Percentiles rank a stretch among this genome's conserved stretches.
Conservation (phyloP, 2,113 vertebrate species). For the Hystrix brachyura region DNA sequence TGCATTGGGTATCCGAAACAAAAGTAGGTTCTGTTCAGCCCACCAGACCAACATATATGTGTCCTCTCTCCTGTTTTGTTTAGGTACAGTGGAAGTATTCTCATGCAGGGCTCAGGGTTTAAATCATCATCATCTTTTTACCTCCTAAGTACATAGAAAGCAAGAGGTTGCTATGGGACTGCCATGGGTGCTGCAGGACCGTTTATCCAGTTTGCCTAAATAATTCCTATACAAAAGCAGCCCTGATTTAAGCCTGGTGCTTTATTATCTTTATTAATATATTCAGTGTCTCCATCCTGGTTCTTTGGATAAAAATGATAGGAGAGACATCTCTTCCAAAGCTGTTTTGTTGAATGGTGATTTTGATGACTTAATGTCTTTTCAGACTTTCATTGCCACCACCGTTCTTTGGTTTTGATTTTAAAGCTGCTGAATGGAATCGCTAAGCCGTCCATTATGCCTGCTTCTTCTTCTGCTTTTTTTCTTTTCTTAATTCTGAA, state of each 20-base stretch:
- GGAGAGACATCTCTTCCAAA: slow-evolving; percentile 80
- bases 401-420: slow-evolving; percentile 78
- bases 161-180: not conserved
- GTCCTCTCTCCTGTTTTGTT: not conserved
- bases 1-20: not conserved
- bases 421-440: slow-evolving; percentile 81
- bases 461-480: not conserved
- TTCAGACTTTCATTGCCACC: slow-evolving; percentile 78
- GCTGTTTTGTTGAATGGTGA: slow-evolving; percentile 73
- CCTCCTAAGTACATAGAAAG: not conserved
- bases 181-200: not conserved
- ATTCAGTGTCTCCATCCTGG: not conserved
- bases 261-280: slow-evolving; percentile 56
- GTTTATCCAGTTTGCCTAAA: not conserved
- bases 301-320: slow-evolving; percentile 59
- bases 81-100: not conserved
- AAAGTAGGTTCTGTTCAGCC: not conserved
- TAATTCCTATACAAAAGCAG: slow-evolving; percentile 2
- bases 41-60: not conserved
- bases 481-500: slow-evolving; percentile 72
- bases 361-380: slow-evolving; percentile 84
- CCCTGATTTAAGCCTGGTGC: not conserved
- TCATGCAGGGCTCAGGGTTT: not conserved
- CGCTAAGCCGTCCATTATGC: slow-evolving; percentile 83
- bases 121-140: not conserved